Percentiles rank a stretch among this genome's conserved stretches.
phyloP scores from a whole-genome alignment of 2,888 invertebrate genomes.

The Slavum lentiscoides region DNA sequence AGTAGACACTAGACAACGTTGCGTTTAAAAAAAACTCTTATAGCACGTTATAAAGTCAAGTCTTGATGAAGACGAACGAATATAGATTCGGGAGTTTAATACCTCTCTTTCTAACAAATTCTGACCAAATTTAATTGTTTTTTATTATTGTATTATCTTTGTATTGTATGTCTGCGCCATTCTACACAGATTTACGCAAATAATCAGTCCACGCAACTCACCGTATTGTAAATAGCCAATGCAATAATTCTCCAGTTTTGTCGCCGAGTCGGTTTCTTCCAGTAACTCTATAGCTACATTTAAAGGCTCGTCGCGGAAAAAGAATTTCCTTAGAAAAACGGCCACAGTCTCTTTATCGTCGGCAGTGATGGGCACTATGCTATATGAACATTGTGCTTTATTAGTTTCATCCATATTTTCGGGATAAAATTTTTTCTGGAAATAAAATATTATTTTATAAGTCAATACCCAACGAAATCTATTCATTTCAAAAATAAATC shows the following conservation, averaged over 20 bases:
- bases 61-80: not conserved
- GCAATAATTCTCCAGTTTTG: slow-evolving; percentile 45
- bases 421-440: slow-evolving; percentile 3
- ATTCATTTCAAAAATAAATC: not conserved
- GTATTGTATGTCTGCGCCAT: no score
- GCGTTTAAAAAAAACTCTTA: not conserved
- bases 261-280: slow-evolving; percentile 66
- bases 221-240: slow-evolving; percentile 36
- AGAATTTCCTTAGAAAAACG: slow-evolving; percentile 67
- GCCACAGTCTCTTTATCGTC: slow-evolving; percentile 65
- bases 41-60: not conserved
- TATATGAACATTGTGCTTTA: slow-evolving; percentile 58
- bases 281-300: slow-evolving; percentile 67
- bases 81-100: not conserved
- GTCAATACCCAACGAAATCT: not conserved
- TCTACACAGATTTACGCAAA: no score
- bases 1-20: no score
- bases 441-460: slow-evolving; percentile 2
- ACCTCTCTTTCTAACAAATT: not conserved
- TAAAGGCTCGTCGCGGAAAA: slow-evolving; percentile 74
- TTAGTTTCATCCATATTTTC: slow-evolving; percentile 42
- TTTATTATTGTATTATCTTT: not conserved
- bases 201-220: not conserved
- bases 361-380: slow-evolving; percentile 61
- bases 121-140: not conserved